Base-by-base conservation (phyloP, 2,888 invertebrate species). In the Xylophagus ater region DNA sequence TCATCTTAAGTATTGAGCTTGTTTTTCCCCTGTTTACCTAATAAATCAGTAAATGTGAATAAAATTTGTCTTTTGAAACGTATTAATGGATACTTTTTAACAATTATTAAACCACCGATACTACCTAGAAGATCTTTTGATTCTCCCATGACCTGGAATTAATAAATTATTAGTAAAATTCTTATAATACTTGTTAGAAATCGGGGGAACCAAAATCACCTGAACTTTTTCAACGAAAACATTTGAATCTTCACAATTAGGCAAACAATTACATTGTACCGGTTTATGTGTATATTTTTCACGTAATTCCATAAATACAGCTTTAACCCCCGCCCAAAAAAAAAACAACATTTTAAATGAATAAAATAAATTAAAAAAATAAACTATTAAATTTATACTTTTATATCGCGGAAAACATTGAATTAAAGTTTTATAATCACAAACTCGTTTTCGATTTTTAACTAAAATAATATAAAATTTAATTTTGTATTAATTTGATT, bases 1-100 rank as follows among this genome's bases (percentile, higher is more conserved):
- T n/a, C n/a, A n/a, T n/a, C n/a, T n/a, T n/a, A n/a, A n/a, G n/a
- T n/a, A n/a, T n/a, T n/a, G n/a, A n/a, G n/a, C n/a, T n/a, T n/a
- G n/a, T n/a, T n/a, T n/a, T n/a, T n/a, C n/a, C n/a, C n/a, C n/a
- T 29, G 10, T 12, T 19, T 45, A 62, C 65, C 62, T 42, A 65
- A 39, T 2, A 65, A 53, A 54, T 65, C 65, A 0, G 59, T 60
- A 30, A 64, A 52, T 2, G 62, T 60, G 43, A 61, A 64, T 34
- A 64, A 54, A 2, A 62, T 54, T 43, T 61, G 58, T 0, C 65
- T 49, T 14, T 55, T 58, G 8, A 55, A 55, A 14, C 62, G 55
- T 35, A 49, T 43, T 5, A 48, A 43, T 4, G 61, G 59, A 54
- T 55, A 57, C 13, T 39, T 47, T 33, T 50, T 54, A 18, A 58